These are phyloP conservation scores for Latheticus oryzae DNA, from an alignment of 2,888 invertebrate genomes.

Conservation along the genomic window DNA sequence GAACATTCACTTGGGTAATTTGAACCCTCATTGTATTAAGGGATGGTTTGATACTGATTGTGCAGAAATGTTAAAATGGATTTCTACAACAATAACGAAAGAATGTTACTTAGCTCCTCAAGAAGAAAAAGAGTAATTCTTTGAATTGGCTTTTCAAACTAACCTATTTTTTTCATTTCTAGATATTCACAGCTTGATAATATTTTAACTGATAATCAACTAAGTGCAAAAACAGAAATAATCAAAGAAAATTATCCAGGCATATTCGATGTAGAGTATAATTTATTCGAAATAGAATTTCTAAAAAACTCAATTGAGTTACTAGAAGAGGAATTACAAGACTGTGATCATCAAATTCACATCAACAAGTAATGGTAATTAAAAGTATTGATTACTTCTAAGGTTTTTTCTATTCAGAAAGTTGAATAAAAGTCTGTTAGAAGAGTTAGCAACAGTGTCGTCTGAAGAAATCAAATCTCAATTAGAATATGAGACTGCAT, in stretches of 20 bases:
- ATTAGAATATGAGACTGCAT: constrained; percentile 45
- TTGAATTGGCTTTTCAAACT: constrained; percentile 3
- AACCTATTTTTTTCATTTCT: constrained; percentile 23
- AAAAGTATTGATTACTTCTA: neutral
- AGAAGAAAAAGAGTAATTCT: constrained; percentile 51
- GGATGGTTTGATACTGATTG: constrained; percentile 61
- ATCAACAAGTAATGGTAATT: constrained; percentile 27
- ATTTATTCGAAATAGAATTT: constrained; percentile 50
- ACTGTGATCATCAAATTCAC: constrained; percentile 22
- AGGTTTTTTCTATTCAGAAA: no score
- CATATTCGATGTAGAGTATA: constrained; percentile 53
- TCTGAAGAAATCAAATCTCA: constrained; percentile 48
- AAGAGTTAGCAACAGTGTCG: constrained; percentile 43
- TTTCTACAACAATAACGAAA: constrained; percentile 52
- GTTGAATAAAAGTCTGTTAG: constrained; percentile 45
- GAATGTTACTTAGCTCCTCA: constrained; percentile 53
- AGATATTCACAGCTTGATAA: constrained; percentile 45
- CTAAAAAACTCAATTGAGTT: constrained; percentile 52
- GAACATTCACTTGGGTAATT: constrained; percentile 48
- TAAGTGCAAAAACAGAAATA: constrained; percentile 45
- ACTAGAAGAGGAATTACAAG: constrained; percentile 45
- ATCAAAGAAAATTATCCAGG: constrained; percentile 50
- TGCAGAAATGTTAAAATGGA: constrained; percentile 55
- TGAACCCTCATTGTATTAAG: constrained; percentile 53
- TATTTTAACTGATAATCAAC: constrained; percentile 41